phyloP scores from a whole-genome alignment of 2,888 invertebrate genomes.

The Thymelicus acteon region DNA sequence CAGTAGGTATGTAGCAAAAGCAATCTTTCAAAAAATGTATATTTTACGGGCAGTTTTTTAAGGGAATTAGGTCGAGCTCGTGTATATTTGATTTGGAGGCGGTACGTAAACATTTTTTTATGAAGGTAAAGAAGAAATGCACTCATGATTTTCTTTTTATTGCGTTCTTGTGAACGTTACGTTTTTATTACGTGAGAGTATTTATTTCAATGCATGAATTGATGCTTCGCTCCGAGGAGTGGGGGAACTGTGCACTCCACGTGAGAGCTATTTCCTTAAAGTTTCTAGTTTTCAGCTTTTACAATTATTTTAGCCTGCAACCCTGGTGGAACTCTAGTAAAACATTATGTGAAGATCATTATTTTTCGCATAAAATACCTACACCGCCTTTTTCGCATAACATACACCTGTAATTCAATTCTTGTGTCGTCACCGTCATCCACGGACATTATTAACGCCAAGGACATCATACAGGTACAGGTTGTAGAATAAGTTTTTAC shows the following conservation, averaged over 20 bases:
- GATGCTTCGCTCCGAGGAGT: slow-evolving; percentile 24
- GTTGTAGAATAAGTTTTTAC: too few relatives aligned
- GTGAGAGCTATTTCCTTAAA: slow-evolving; percentile 25
- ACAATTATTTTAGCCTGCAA: slow-evolving; percentile 14
- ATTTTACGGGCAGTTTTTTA: slow-evolving; percentile 22
- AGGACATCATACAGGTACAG: too few relatives aligned
- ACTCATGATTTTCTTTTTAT: slow-evolving; percentile 18
- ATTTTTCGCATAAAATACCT: background rate
- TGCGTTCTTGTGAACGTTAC: slow-evolving; percentile 2
- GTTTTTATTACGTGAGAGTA: slow-evolving; percentile 4
- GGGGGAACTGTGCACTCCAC: slow-evolving; percentile 10
- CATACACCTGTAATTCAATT: too few relatives aligned
- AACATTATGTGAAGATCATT: background rate
- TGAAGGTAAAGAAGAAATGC: slow-evolving; percentile 16
- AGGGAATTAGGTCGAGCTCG: slow-evolving; percentile 20
- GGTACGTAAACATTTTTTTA: slow-evolving; percentile 24
- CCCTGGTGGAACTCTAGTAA: background rate
- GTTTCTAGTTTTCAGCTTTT: slow-evolving; percentile 20
- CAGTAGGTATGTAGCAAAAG: slow-evolving; percentile 6
- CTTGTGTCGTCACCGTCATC: too few relatives aligned
- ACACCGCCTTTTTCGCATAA: too few relatives aligned
- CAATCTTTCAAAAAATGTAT: slow-evolving; percentile 27
- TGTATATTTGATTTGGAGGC: slow-evolving; percentile 21
- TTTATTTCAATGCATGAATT: slow-evolving; percentile 23
- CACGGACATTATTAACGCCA: too few relatives aligned